Conservation (phyloP, 2,797 vertebrate genomes). For the Chelmon rostratus region DNA sequence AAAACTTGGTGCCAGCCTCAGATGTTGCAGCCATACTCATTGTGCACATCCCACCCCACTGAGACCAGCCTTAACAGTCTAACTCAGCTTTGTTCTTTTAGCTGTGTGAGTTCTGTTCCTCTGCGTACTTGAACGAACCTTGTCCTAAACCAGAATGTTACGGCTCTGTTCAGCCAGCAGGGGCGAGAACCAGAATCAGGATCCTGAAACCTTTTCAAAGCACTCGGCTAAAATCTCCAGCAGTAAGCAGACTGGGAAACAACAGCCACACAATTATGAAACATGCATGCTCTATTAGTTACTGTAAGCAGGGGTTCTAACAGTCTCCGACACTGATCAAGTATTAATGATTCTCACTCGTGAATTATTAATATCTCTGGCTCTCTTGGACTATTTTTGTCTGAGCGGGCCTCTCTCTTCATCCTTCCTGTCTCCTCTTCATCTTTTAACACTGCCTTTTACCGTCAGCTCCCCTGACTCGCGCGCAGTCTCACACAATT, state of each 20-base stretch:
- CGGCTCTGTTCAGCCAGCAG: not conserved
- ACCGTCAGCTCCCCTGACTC: constrained; percentile 50
- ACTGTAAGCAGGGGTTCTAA: constrained; percentile 61
- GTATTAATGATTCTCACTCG: constrained; percentile 82
- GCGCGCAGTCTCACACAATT: constrained; percentile 44
- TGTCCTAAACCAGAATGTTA: constrained; percentile 6
- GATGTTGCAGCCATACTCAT: too few relatives aligned
- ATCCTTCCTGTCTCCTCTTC: constrained; percentile 64
- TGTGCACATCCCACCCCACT: too few relatives aligned
- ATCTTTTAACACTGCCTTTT: constrained; percentile 54
- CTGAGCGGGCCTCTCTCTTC: constrained; percentile 60
- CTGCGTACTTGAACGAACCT: not conserved
- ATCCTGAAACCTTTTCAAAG: constrained; percentile 7
- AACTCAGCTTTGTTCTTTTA: not conserved
- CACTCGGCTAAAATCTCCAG: constrained; percentile 7
- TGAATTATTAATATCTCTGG: constrained; percentile 86
- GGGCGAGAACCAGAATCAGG: not conserved
- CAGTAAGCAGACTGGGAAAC: constrained; percentile 16
- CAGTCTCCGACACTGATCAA: constrained; percentile 78
- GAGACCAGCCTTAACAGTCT: too few relatives aligned
- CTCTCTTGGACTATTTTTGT: constrained; percentile 84
- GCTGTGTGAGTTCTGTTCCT: not conserved
- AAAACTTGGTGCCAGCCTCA: not conserved
- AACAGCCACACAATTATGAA: constrained; percentile 42
- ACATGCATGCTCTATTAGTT: constrained; percentile 48